A percentile compares a stretch with the other conserved stretches of the same genome.
These are phyloP conservation scores for Drosophila maculinotata DNA, from an alignment of 2,888 invertebrate species.

Conservation along the genomic window DNA sequence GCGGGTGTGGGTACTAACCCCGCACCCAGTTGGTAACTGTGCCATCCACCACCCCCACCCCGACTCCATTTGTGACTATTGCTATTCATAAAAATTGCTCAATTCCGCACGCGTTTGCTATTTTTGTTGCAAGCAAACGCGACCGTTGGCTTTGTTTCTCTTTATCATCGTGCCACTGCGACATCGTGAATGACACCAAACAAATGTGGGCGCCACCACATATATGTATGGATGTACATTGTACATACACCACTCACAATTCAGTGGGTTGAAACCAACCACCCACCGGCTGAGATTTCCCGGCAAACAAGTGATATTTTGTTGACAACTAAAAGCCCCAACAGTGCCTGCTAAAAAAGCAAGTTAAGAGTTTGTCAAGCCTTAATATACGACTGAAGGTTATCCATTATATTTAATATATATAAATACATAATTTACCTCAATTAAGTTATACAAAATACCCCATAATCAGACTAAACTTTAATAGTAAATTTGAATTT, in stretches of 20 bases:
- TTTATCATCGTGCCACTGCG: constrained; percentile 46
- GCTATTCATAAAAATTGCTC: constrained; percentile 82
- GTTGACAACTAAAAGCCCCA: constrained; percentile 72
- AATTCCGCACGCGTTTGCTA: constrained; percentile 79
- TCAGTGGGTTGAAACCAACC: constrained; percentile 14
- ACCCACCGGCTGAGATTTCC: constrained; percentile 59
- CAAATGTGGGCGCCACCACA: constrained; percentile 49
- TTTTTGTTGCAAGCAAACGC: constrained; percentile 55
- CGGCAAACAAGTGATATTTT: constrained; percentile 79
- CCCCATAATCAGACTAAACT: no score
- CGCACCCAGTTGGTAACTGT: background rate
- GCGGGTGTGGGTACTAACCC: background rate
- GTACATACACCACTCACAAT: constrained; percentile 15
- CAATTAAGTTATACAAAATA: no score
- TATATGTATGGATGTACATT: no score
- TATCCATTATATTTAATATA: constrained; percentile 4
- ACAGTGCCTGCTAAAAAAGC: constrained; percentile 27
- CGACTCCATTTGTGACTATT: constrained; percentile 66
- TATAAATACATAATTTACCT: background rate
- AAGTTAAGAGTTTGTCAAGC: constrained; percentile 1
- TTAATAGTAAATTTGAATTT: no score
- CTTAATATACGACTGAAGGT: background rate
- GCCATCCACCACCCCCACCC: no score
- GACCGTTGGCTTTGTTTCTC: constrained; percentile 54
- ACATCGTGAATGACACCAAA: constrained; percentile 60